Evolutionary conservation across 2,888 invertebrate species (phyloP).

Genomic region (Catocala sponsa): DNA sequence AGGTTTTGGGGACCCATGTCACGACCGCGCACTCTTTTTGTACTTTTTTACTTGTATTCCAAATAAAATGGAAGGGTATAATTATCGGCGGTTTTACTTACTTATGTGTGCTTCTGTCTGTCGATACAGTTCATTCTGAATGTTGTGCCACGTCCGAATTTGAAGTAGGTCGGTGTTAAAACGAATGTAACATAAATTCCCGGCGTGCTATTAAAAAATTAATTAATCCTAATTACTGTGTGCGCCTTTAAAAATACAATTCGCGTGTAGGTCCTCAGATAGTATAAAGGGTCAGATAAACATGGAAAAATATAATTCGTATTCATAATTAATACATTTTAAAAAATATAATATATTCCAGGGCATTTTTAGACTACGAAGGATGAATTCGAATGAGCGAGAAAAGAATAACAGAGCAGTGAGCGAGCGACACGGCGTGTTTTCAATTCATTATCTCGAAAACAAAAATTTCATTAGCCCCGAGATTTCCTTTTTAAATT

Average conservation of each 20-base stretch:
- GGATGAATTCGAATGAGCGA: constrained; percentile 84
- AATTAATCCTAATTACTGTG: constrained; percentile 63
- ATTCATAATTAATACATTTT: constrained; percentile 82
- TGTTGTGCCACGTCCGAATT: constrained; percentile 20
- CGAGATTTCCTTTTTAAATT: constrained; percentile 87
- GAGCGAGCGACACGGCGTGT: constrained; percentile 78
- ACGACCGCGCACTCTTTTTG: constrained; percentile 51
- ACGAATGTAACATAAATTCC: constrained; percentile 35
- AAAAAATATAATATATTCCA: constrained; percentile 67
- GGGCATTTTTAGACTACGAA: constrained; percentile 69
- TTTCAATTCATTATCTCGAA: constrained; percentile 88
- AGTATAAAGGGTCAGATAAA: constrained; percentile 73
- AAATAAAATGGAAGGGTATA: constrained; percentile 30
- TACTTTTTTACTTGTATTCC: constrained; percentile 48
- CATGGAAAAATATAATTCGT: constrained; percentile 73
- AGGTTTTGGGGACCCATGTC: constrained; percentile 61
- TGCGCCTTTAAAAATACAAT: constrained; percentile 63
- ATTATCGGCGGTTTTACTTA: constrained; percentile 10
- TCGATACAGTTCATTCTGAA: constrained; percentile 34
- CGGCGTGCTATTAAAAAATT: constrained; percentile 44
- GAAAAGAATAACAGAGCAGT: constrained; percentile 81
- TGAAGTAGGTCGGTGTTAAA: constrained; percentile 31
- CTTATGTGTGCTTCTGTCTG: not conserved
- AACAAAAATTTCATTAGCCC: constrained; percentile 88
- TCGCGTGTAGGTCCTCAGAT: constrained; percentile 59